Percentiles rank a stretch among this genome's conserved stretches.
These are phyloP conservation scores for Heterotilapia buettikoferi DNA, from an alignment of 2,113 vertebrate species.

Conservation along the genomic window DNA sequence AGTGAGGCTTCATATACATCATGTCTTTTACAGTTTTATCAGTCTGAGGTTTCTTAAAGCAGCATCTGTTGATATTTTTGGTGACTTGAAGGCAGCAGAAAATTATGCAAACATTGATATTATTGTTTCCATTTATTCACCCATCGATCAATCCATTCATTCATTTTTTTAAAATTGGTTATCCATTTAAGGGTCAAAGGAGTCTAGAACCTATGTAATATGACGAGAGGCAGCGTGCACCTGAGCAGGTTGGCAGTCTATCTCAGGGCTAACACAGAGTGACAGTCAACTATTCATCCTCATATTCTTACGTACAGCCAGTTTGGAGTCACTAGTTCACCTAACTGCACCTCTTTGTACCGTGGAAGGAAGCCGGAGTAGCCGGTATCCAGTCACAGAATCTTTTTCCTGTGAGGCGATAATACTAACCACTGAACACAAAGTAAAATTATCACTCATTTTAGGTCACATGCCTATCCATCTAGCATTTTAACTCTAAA, in stretches of 20 bases:
- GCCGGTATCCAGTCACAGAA: neutral
- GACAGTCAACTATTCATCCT: neutral
- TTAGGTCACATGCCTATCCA: neutral
- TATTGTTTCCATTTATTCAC: neutral
- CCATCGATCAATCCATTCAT: neutral
- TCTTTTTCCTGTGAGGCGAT: neutral
- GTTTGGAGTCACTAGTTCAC: neutral
- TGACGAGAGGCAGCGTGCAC: rapidly evolving
- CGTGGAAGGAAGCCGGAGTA: neutral
- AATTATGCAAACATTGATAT: neutral
- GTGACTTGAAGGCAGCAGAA: neutral
- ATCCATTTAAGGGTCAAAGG: rapidly evolving
- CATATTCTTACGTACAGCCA: neutral
- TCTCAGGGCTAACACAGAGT: neutral
- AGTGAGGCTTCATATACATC: neutral
- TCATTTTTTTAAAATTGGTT: neutral
- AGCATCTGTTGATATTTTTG: neutral
- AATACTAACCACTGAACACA: neutral
- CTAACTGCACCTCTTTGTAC: neutral
- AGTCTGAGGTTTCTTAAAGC: neutral
- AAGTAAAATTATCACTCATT: neutral
- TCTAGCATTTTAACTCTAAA: neutral
- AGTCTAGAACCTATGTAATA: neutral
- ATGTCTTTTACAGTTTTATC: neutral
- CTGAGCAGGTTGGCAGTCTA: neutral